A percentile compares a stretch with the other conserved stretches of the same genome.
phyloP scores from a whole-genome alignment of 2,113 vertebrate species.

The Siniperca chuatsi region DNA sequence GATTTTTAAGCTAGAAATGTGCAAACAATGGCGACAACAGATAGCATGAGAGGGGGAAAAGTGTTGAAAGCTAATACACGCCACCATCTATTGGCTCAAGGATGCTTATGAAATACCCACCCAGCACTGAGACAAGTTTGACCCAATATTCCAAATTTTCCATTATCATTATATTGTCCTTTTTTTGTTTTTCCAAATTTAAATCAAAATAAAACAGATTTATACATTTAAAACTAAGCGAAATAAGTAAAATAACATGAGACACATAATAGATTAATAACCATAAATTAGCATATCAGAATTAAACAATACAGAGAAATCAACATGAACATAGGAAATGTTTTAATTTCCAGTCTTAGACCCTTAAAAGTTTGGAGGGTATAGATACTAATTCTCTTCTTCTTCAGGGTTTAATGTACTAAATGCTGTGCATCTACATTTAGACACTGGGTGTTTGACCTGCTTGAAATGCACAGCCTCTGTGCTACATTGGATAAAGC shows the following conservation, averaged over 20 bases:
- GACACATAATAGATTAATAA: neutral
- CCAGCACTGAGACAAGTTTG: neutral
- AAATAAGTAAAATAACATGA: neutral
- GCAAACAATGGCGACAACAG: neutral
- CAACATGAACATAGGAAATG: no score
- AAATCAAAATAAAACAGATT: neutral
- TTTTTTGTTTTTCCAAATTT: neutral
- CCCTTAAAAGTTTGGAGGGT: neutral
- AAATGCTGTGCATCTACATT: neutral
- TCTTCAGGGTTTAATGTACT: neutral
- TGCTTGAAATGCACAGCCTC: no score
- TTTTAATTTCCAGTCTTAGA: no score
- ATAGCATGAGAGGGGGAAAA: neutral
- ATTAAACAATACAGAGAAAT: neutral
- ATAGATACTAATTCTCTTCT: neutral
- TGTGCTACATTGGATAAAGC: neutral
- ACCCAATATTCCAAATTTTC: neutral
- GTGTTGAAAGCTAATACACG: neutral
- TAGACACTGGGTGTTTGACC: neutral
- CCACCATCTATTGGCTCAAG: neutral
- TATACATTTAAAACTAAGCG: neutral
- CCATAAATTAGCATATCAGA: neutral
- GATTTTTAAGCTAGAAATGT: neutral
- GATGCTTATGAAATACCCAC: no score
- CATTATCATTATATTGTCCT: neutral